Conservation (phyloP, 1,140 invertebrate species). For the Episyrphus balteatus region DNA sequence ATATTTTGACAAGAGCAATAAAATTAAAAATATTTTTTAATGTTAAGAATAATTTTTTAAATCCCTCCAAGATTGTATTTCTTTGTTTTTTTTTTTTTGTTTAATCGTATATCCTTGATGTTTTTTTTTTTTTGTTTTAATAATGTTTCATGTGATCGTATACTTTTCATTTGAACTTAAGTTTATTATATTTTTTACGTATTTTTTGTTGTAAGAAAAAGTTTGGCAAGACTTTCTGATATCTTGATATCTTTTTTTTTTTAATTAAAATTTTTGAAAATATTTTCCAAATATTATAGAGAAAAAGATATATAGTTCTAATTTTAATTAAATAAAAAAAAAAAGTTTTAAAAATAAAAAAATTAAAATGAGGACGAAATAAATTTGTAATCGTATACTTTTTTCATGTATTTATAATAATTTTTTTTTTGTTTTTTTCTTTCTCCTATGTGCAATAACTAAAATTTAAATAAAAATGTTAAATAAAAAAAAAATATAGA, state of each 20-base stretch:
- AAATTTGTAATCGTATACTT: constrained; percentile 11
- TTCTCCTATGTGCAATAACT: background rate
- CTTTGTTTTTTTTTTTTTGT: constrained; percentile 17
- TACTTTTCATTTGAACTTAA: constrained; percentile 39
- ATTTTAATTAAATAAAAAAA: background rate
- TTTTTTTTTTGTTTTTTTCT: background rate
- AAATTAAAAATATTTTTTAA: constrained; percentile 4
- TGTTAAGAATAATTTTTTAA: background rate
- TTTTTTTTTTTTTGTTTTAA: constrained; percentile 6
- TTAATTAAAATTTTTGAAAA: constrained; percentile 9
- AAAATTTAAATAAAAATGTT: background rate
- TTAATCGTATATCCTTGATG: constrained; percentile 13
- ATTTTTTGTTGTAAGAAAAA: no score
- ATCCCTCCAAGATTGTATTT: background rate
- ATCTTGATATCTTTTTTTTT: background rate
- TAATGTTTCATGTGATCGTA: constrained; percentile 27
- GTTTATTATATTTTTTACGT: constrained; percentile 15
- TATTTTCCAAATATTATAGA: constrained; percentile 9
- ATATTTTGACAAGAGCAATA: constrained; percentile 22
- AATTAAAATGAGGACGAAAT: constrained; percentile 17
- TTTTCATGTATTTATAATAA: constrained; percentile 19
- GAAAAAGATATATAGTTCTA: constrained; percentile 6
- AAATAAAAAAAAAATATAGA: constrained; percentile 3
- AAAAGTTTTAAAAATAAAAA: constrained; percentile 2
- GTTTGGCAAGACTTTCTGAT: background rate